Base-by-base conservation (phyloP, 64 coral and sea anemone genomes). In the Actinia equina region DNA sequence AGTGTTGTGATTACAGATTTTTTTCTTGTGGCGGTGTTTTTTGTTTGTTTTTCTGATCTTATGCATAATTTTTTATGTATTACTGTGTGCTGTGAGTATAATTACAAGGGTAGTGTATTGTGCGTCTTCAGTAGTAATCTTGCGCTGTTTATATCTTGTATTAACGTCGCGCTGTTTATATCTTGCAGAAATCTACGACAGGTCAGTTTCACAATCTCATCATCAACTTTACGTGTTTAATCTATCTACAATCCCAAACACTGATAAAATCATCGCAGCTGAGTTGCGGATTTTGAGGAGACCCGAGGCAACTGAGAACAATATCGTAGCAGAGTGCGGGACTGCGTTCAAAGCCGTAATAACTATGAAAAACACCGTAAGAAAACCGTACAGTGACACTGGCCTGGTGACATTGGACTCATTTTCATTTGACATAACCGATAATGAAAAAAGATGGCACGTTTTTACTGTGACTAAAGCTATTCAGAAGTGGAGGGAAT, bases 181-280 rank as follows among this genome's bases (percentile, higher is more conserved):
- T 95, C 77, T 89, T 76, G 17, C 83, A 99, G 97, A 95, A 17
- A 69, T 55, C 27, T 59, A 30, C 54, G 93, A 95, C 86, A 95
- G 89, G 27, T 95, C 91, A 18, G 55, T 83, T 44, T 23, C 61
- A 15, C 61, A 43, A 23, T 88, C 22, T 30, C 83, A 83, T 86
- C 93, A 88, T 41, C 91, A 99, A 84, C 81, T 92, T 27, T 95
- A 93, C 87, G 67, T 85, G 82, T 99, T 99, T 88, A 95, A 99
- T 65, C 49, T 93, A 27, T 95, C 93, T 37, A 65, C 88, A 9
- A 69, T 99, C 62, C 93, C 88, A 13, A 65, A 27, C n/a, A 92
- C 88, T 79, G 90, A 99, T 52, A 86, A 85, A 85, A 88, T 99
- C 56, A 69, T 95, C 23, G 89, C 89, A 16, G 93, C 93, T 15